phyloP scores from a whole-genome alignment of 37 sponge, comb jelly and placozoan species.

The Bolinopsis microptera region DNA sequence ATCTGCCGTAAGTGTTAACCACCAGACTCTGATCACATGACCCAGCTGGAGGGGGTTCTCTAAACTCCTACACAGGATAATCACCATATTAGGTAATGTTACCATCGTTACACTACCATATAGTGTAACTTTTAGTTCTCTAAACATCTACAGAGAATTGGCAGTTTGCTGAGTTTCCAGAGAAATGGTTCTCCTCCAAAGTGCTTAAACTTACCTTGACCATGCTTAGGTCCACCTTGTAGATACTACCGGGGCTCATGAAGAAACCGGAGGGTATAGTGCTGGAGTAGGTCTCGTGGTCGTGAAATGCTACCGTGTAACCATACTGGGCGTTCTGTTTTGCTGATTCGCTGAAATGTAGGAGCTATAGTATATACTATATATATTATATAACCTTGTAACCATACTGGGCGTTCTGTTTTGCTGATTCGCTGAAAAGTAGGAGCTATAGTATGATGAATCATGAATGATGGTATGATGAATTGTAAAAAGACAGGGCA shows the following conservation, averaged over 20 bases:
- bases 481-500: too few relatives aligned
- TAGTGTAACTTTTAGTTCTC: neutral
- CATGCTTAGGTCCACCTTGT: slow-evolving; percentile 20
- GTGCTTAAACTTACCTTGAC: neutral
- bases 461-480: too few relatives aligned
- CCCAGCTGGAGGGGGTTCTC: slow-evolving; percentile 43
- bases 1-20: slow-evolving; percentile 24
- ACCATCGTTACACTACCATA: too few relatives aligned
- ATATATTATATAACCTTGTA: too few relatives aligned
- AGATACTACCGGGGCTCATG: slow-evolving; percentile 19
- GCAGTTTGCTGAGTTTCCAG: neutral
- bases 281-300: slow-evolving; percentile 42
- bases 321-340: neutral
- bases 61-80: neutral
- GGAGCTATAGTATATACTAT: neutral
- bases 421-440: neutral
- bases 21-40: neutral
- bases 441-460: neutral
- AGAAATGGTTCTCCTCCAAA: neutral
- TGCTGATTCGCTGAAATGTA: neutral
- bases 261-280: slow-evolving; percentile 41
- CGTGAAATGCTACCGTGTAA: slow-evolving; percentile 32
- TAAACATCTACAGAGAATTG: neutral
- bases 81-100: neutral
- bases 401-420: neutral